Percentiles rank a stretch among this genome's conserved stretches.
Evolutionary conservation across 2,113 vertebrate species (phyloP).

Genomic region (Orycteropus afer): DNA sequence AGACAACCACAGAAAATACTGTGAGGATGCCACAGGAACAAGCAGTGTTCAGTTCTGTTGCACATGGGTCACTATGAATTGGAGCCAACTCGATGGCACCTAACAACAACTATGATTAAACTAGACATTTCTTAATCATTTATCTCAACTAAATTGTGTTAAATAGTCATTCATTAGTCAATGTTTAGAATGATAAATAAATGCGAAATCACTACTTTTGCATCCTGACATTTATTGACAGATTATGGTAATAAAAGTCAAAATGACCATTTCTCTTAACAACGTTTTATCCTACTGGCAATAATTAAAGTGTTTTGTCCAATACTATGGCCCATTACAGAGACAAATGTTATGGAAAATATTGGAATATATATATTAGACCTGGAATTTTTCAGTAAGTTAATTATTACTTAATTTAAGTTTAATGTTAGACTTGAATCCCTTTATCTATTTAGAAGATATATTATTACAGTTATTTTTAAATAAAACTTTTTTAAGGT

Average conservation of each 20-base stretch:
- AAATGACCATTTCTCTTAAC: background rate
- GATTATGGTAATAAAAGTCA: background rate
- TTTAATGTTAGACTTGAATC: background rate
- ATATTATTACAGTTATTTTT: background rate
- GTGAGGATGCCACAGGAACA: too few relatives aligned
- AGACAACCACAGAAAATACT: too few relatives aligned
- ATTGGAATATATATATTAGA: background rate
- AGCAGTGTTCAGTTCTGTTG: too few relatives aligned
- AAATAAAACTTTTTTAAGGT: background rate
- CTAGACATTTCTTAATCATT: conserved; percentile 32
- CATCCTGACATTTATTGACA: background rate
- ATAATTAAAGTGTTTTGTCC: background rate
- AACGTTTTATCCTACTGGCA: accelerated
- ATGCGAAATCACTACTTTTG: conserved; percentile 19
- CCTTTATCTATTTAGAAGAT: background rate
- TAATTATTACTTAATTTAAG: background rate
- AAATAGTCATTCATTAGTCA: conserved; percentile 66
- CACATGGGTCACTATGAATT: too few relatives aligned
- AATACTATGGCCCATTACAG: background rate
- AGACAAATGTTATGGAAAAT: background rate
- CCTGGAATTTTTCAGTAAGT: background rate
- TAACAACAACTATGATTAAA: too few relatives aligned
- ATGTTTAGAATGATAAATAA: conserved; percentile 59
- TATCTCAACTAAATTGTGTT: conserved; percentile 61
- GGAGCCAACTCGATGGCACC: too few relatives aligned